phyloP scores from a whole-genome alignment of 2,113 vertebrate genomes.

The Oreotrochilus melanogaster region DNA sequence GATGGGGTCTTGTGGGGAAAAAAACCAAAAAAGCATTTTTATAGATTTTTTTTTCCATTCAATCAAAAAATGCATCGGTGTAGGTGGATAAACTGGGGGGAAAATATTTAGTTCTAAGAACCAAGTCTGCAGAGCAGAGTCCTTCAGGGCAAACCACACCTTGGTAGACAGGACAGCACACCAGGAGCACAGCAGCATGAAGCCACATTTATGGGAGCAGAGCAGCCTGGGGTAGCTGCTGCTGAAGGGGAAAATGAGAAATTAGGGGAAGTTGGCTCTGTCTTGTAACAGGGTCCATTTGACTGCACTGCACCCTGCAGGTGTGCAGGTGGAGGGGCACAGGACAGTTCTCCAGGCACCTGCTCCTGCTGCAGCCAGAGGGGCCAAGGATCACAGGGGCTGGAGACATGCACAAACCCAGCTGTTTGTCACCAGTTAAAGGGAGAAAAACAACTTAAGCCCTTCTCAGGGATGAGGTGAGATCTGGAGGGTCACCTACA shows the following conservation, averaged over 20 bases:
- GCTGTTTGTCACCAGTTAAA: not conserved
- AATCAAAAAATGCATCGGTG: not conserved
- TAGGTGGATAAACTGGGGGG: not conserved
- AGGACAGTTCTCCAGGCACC: not conserved
- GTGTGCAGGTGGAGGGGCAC: accelerated
- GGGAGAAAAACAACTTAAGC: not conserved
- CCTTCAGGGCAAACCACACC: not conserved
- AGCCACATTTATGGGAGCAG: not conserved
- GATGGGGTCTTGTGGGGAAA: accelerated
- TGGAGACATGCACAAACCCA: not conserved
- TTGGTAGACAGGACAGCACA: not conserved
- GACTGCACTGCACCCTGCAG: not conserved
- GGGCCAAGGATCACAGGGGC: too few relatives aligned
- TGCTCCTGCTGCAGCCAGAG: not conserved
- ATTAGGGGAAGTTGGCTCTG: not conserved
- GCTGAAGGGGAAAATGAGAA: not conserved
- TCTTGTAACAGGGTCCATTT: not conserved
- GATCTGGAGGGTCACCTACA: not conserved
- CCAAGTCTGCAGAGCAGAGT: not conserved
- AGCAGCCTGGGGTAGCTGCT: not conserved
- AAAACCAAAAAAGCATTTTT: not conserved
- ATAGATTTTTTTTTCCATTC: not conserved
- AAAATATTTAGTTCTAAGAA: not conserved
- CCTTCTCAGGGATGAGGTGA: not conserved
- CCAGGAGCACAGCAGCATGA: not conserved